Percentiles rank a stretch among this genome's conserved stretches.
phyloP scores from a whole-genome alignment of 2,113 vertebrate species.

The Scortum barcoo region DNA sequence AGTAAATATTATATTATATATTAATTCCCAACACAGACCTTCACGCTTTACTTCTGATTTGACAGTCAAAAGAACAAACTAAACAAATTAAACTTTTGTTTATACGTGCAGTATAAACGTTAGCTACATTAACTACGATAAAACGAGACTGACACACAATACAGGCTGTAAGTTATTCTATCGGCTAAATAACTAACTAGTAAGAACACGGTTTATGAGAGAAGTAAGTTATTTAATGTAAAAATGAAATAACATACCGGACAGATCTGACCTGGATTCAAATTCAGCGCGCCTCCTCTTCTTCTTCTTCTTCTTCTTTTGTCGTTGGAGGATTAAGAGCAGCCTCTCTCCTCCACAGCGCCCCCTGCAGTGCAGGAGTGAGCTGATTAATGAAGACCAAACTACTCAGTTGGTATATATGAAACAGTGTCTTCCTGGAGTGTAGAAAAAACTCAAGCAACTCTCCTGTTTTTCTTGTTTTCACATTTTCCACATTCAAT shows the following conservation, averaged over 20 bases:
- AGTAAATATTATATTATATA: not conserved
- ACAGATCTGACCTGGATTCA: slow-evolving; percentile 2
- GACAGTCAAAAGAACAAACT: not conserved
- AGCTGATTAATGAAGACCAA: too few relatives aligned
- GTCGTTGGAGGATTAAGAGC: not conserved
- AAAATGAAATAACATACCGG: not conserved
- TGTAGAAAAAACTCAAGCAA: too few relatives aligned
- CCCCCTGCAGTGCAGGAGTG: slow-evolving; percentile 28
- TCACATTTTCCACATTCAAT: not conserved
- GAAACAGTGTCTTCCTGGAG: too few relatives aligned
- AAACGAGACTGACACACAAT: not conserved
- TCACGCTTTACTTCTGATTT: fast-evolving
- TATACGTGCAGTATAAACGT: not conserved
- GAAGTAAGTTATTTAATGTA: not conserved
- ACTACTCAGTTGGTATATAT: too few relatives aligned
- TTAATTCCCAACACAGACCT: not conserved
- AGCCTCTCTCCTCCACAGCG: fast-evolving
- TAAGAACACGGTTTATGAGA: fast-evolving
- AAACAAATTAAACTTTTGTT: not conserved
- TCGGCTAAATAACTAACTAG: not conserved
- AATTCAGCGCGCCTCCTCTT: slow-evolving; percentile 42
- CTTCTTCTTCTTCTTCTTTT: slow-evolving; percentile 29
- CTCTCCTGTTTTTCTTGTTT: not conserved
- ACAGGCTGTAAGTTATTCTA: fast-evolving
- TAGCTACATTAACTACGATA: not conserved